Evolutionary conservation across 2,113 vertebrate species (phyloP), one percentile per base, ranked within the genome.

Genomic region (Zingel zingel): DNA sequence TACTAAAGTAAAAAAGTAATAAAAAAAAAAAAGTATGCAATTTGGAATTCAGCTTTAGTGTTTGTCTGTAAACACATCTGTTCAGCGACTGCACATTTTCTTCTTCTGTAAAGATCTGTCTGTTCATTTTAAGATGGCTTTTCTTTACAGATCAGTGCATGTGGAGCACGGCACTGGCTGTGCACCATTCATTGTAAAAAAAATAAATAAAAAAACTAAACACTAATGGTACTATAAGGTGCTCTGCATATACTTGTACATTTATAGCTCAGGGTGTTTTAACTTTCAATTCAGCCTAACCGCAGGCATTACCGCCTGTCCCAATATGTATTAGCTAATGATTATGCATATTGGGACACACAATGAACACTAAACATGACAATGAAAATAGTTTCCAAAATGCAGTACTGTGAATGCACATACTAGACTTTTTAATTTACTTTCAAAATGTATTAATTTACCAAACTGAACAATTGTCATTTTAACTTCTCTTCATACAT

Each of bases 161-260:
- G 30, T 43, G 13, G 30, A 23, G 21, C 5, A 15, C 45, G 8
- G 1, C 10, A 21, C 16, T 19, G 7, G 56, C 51, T 66, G 5
- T 39, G 27, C 7, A 1, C 11, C 16, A 6, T 58, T 39, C 3
- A n/a, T 47, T 48, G 3, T 54, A 1, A 3, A 10, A 9, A 39
- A 57, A 39, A 70, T 25, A 10, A 33, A 3, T 5, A 51, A 1
- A 1, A 30, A 16, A 64, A 19, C 57, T 59, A 11, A 25, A 77
- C 82, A 82, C 72, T 79, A 83, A 72, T 78, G 7, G 48, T 10
- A 19, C 19, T 62, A 6, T 56, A 50, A 59, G 0, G 3, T 39
- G n/a, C 25, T 59, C 23, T 50, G 39, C 21, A 8, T 54, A 5
- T 36, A 19, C 45, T 3, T 58, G 15, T 43, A 64, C 3, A n/a